A percentile compares a stretch with the other conserved stretches of the same genome.
These are phyloP conservation scores for Gopherus evgoodei DNA, from an alignment of 2,113 vertebrate species.

Conservation along the genomic window DNA sequence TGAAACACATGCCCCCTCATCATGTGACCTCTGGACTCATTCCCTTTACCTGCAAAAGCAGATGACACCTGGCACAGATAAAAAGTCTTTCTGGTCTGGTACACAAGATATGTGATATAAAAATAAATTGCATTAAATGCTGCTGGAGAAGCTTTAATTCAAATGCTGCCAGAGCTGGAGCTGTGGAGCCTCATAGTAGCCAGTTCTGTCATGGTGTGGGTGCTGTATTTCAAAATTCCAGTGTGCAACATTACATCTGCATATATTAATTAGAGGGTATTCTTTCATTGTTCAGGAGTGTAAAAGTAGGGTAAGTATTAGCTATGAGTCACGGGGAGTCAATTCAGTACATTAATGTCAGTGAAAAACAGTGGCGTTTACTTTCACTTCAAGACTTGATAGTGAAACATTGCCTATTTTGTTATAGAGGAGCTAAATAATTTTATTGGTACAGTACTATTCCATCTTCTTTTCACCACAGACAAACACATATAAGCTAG, in stretches of 20 bases:
- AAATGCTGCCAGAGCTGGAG: neutral
- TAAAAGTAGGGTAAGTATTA: neutral
- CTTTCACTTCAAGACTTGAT: neutral
- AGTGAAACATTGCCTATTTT: neutral
- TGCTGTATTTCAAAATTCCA: neutral
- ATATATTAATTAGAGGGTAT: neutral
- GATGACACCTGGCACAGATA: slow-evolving; percentile 12
- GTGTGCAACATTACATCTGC: neutral
- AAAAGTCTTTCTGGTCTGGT: neutral
- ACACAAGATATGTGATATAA: neutral
- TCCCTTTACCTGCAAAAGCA: neutral
- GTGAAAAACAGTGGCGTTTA: neutral
- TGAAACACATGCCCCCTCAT: neutral
- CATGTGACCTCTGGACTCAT: neutral
- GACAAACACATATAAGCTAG: neutral
- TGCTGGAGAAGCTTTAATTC: neutral
- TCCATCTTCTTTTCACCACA: neutral
- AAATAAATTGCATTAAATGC: neutral
- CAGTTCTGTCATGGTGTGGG: neutral
- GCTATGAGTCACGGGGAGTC: neutral
- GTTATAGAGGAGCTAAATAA: neutral
- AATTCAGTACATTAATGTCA: neutral
- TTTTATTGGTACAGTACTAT: neutral
- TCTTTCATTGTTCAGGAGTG: neutral
- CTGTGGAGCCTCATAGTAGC: neutral